phyloP scores from a whole-genome alignment of 2,888 invertebrate species.

The Eupithecia vulgata region DNA sequence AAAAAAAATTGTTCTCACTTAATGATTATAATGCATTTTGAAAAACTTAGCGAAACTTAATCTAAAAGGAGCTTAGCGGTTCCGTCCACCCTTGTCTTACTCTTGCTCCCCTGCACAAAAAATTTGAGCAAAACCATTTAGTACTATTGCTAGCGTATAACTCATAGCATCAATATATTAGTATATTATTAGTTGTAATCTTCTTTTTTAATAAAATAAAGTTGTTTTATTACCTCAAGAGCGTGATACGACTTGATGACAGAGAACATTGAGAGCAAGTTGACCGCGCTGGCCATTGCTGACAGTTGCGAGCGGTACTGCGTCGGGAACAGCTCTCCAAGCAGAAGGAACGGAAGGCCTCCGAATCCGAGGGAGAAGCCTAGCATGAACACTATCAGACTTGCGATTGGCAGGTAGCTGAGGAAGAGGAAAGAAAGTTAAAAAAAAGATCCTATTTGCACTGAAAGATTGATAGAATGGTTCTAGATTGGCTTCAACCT shows the following conservation, averaged over 20 bases:
- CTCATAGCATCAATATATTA: too few relatives aligned
- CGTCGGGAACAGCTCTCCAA: slow-evolving; percentile 85
- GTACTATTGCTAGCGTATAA: too few relatives aligned
- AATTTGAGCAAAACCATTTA: background rate
- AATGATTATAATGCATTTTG: too few relatives aligned
- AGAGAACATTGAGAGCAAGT: slow-evolving; percentile 81
- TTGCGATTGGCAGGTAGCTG: slow-evolving; percentile 82
- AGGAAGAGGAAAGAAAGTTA: slow-evolving; percentile 18
- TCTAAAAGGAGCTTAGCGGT: too few relatives aligned
- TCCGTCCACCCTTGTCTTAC: too few relatives aligned
- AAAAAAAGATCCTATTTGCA: too few relatives aligned
- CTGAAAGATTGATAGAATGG: too few relatives aligned
- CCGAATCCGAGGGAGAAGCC: slow-evolving; percentile 86
- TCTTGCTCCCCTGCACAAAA: background rate
- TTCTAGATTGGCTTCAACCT: too few relatives aligned
- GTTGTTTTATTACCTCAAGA: slow-evolving; percentile 62
- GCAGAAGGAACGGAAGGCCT: slow-evolving; percentile 85
- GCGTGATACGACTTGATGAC: slow-evolving; percentile 84
- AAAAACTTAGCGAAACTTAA: too few relatives aligned
- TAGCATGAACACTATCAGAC: slow-evolving; percentile 84
- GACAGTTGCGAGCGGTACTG: slow-evolving; percentile 82
- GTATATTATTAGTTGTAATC: background rate
- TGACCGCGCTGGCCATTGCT: slow-evolving; percentile 82
- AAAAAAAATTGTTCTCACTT: too few relatives aligned
- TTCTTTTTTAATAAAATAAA: background rate